Conservation (phyloP, 1,140 invertebrate genomes). For the Leptinotarsa texana region DNA sequence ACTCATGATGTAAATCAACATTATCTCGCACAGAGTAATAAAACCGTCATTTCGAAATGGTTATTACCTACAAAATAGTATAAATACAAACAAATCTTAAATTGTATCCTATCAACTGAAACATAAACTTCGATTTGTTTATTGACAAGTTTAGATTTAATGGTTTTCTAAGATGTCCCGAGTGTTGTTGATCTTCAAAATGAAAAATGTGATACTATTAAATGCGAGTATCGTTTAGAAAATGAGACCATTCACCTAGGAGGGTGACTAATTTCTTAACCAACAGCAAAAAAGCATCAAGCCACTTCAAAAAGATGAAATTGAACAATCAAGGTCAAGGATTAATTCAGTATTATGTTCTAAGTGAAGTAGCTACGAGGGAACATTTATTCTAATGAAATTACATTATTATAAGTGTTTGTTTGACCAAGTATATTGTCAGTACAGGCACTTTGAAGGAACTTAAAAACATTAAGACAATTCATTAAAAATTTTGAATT, state of each 20-base stretch:
- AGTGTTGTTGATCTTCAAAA: not conserved
- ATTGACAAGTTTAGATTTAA: not conserved
- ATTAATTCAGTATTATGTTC: not conserved
- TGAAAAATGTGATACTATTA: not conserved
- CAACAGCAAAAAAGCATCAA: not conserved
- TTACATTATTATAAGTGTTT: too few species aligned
- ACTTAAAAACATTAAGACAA: too few species aligned
- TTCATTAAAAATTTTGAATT: too few species aligned
- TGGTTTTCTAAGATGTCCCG: not conserved
- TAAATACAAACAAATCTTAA: not conserved
- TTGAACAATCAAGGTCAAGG: not conserved
- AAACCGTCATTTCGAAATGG: not conserved
- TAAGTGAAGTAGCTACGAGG: not conserved
- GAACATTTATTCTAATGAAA: too few species aligned
- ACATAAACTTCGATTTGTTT: slow-evolving; percentile 1
- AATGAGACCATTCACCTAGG: not conserved
- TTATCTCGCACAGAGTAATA: not conserved
- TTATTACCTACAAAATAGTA: not conserved
- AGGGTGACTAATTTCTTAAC: not conserved
- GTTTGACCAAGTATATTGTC: too few species aligned
- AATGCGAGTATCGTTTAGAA: not conserved
- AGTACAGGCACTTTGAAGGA: too few species aligned
- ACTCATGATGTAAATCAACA: too few species aligned
- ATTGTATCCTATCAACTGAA: not conserved
- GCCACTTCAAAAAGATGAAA: not conserved